Evolutionary conservation across 1,140 invertebrate genomes (phyloP).

Genomic region (Lepidurus packardi): DNA sequence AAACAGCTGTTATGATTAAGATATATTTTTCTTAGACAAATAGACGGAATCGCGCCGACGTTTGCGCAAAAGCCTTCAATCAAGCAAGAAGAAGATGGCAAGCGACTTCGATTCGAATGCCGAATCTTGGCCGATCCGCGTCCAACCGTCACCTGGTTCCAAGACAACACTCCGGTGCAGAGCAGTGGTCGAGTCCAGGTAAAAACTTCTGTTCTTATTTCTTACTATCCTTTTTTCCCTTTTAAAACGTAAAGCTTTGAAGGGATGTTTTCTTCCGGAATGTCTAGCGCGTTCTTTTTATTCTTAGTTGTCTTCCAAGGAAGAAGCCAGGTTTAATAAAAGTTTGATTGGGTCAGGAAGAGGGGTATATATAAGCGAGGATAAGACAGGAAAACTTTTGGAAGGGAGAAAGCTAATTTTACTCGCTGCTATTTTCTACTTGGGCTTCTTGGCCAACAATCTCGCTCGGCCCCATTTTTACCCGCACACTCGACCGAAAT

Average conservation of each 20-base stretch:
- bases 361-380: background rate
- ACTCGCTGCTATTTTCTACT: conserved; percentile 21
- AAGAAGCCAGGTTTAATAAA: background rate
- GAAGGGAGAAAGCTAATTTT: conserved; percentile 19
- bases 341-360: conserved; percentile 2
- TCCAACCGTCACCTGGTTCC: conserved; percentile 86
- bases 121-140: conserved; percentile 88
- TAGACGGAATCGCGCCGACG: conserved; percentile 93
- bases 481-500: conserved; percentile 15
- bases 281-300: background rate
- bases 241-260: background rate
- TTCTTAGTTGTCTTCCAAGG: conserved; percentile 2
- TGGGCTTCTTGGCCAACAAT: conserved; percentile 21
- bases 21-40: conserved; percentile 64
- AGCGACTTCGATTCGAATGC: conserved; percentile 91
- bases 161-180: conserved; percentile 70
- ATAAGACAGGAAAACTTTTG: background rate
- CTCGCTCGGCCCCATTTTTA: conserved; percentile 9
- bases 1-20: background rate
- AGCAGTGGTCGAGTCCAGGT: conserved; percentile 78
- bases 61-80: conserved; percentile 96
- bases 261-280: background rate
- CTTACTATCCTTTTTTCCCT: background rate
- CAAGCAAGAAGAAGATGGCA: conserved; percentile 92
- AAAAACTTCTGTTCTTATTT: conserved; percentile 36